Evolutionary conservation across 1,140 invertebrate species (phyloP), one percentile per base, ranked within the genome.

Genomic region (Drosophila pruinosa): DNA sequence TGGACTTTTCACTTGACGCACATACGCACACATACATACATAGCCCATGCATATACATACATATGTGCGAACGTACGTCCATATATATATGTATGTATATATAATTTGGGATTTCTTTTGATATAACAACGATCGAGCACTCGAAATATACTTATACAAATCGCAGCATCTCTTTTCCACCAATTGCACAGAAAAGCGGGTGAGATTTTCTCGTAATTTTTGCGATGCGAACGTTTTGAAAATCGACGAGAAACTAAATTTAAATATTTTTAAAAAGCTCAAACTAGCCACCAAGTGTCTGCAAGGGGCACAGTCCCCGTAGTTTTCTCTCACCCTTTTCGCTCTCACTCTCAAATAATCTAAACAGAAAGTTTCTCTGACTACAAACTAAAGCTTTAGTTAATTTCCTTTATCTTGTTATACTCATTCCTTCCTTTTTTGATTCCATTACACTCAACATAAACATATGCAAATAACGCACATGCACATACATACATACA

Each of bases 181-280:
- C 63, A 58, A 72, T 79, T 63, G 59, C 67, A 72, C 45, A 56
- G 57, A 22, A 72, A 31, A 43, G 63, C 67, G 43, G 50, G 48
- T 56, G 54, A 56, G 43, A 14, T 53, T 61, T 56, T n/a, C 8
- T n/a, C 61, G 50, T 53, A 53, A 54, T 63, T 58, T 63, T 21
- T 67, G 19, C 70, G 77, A 71, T 89, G 89, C 67, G 85, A 75
- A 82, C 89, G 77, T 67, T 72, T 85, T 81, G 75, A 76, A 81
- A 79, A 81, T 82, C 83, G 80, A 78, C 75, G 83, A 72, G 78
- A 73, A 89, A 90, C 89, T 90, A 89, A 90, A 73, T 79, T 86
- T 74, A 86, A 82, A 81, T 71, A 43, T 69, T 79, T 83, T 79
- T 21, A 31, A 62, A 68, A 89, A 78, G 75, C 79, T 89, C 74